Evolutionary conservation across 2,888 invertebrate species (phyloP).

Genomic region (Nemotelus pantherinus): DNA sequence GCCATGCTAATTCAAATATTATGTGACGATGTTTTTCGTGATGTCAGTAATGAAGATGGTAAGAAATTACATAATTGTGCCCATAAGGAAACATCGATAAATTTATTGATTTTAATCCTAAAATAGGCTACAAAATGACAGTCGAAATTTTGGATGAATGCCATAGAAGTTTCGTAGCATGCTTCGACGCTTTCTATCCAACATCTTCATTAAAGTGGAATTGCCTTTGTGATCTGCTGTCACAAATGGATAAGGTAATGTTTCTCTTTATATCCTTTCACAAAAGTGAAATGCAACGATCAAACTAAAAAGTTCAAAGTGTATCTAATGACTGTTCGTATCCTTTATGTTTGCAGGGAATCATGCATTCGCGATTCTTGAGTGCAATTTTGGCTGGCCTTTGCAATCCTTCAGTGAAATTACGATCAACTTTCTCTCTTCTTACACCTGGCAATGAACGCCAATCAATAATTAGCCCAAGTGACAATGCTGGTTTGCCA

Average conservation of each 20-base stretch:
- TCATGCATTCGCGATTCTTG: slow-evolving; percentile 68
- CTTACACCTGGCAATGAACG: slow-evolving; percentile 66
- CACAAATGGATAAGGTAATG: slow-evolving; percentile 74
- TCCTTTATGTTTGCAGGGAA: slow-evolving; percentile 53
- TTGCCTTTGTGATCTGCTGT: slow-evolving; percentile 85
- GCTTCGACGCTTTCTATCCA: slow-evolving; percentile 96
- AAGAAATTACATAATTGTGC: slow-evolving; percentile 46
- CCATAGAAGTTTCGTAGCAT: slow-evolving; percentile 87
- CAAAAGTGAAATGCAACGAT: too few relatives aligned
- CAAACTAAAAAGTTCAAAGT: too few relatives aligned
- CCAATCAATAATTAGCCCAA: slow-evolving; percentile 70
- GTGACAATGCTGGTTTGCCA: slow-evolving; percentile 74
- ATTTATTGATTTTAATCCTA: not conserved
- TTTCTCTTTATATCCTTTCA: not conserved
- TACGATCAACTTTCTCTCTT: slow-evolving; percentile 80
- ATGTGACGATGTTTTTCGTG: slow-evolving; percentile 73
- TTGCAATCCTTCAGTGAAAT: slow-evolving; percentile 79
- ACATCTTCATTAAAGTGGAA: slow-evolving; percentile 93
- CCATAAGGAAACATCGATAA: not conserved
- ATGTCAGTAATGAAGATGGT: slow-evolving; percentile 62
- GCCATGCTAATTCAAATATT: slow-evolving; percentile 83
- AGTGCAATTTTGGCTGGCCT: slow-evolving; percentile 87
- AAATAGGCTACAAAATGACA: slow-evolving; percentile 70
- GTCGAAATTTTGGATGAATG: slow-evolving; percentile 86
- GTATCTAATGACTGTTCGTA: too few relatives aligned